phyloP scores from a whole-genome alignment of 1,140 invertebrate species.

The Neotoxoptera formosana region DNA sequence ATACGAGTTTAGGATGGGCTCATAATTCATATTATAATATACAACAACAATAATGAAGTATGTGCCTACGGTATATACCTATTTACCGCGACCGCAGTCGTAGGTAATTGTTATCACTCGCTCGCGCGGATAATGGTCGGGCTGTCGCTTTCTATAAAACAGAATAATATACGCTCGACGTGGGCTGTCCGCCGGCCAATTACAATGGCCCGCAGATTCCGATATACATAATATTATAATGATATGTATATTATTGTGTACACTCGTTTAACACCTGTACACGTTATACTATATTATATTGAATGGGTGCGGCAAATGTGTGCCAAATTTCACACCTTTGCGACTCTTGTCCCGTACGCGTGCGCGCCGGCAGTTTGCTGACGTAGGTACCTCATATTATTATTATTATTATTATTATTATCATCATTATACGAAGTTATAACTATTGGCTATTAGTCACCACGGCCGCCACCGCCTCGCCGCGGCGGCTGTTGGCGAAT shows the following conservation, averaged over 20 bases:
- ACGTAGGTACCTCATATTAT: no score
- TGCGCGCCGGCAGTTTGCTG: no score
- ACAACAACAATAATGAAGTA: no score
- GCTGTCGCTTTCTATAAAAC: neutral
- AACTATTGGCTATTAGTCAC: neutral
- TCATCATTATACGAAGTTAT: no score
- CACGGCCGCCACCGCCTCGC: no score
- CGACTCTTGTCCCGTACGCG: conserved; percentile 19
- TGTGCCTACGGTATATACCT: no score
- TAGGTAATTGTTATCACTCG: neutral
- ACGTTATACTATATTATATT: neutral
- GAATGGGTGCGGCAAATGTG: neutral
- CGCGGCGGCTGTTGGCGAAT: neutral
- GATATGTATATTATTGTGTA: neutral
- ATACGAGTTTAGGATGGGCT: no score
- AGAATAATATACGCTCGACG: neutral
- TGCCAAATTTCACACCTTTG: conserved; percentile 55
- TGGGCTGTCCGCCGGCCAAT: neutral
- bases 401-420: no score
- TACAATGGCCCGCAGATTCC: neutral
- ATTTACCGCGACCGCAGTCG: no score
- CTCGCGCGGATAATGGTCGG: neutral
- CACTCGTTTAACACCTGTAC: neutral
- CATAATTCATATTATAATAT: neutral
- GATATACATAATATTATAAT: neutral